Evolutionary conservation across 2,888 invertebrate genomes (phyloP).

Genomic region (Brachynemurus nebulosus): DNA sequence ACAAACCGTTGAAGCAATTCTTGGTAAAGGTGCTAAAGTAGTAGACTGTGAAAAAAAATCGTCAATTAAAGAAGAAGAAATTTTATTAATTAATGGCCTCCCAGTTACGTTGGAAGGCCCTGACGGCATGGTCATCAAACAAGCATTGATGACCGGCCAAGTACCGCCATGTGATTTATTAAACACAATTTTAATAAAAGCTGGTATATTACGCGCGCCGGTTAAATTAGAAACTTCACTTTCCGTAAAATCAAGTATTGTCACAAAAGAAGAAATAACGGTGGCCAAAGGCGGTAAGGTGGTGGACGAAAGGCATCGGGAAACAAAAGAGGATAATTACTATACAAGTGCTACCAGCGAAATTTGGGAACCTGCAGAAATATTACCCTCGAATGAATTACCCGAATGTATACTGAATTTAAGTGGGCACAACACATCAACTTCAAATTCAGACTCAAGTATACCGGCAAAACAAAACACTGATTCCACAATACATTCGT

Average conservation of each 20-base stretch:
- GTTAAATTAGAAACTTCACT: constrained; percentile 56
- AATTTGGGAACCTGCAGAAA: constrained; percentile 45
- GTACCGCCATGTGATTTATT: constrained; percentile 57
- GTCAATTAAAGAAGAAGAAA: constrained; percentile 55
- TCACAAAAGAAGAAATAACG: constrained; percentile 55
- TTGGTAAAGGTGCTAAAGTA: constrained; percentile 55
- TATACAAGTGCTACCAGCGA: constrained; percentile 52
- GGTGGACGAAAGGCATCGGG: constrained; percentile 53
- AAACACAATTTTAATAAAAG: constrained; percentile 51
- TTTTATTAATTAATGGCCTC: constrained; percentile 54
- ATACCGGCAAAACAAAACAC: background rate
- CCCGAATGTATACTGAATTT: constrained; percentile 5
- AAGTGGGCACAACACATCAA: background rate
- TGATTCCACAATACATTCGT: background rate
- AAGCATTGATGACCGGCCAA: constrained; percentile 51
- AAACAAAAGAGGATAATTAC: constrained; percentile 56
- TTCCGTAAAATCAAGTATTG: constrained; percentile 54
- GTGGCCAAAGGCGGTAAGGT: constrained; percentile 50
- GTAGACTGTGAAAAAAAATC: constrained; percentile 60
- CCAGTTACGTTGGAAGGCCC: constrained; percentile 51
- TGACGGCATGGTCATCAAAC: constrained; percentile 52
- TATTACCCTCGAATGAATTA: constrained; percentile 13
- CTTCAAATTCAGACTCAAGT: constrained; percentile 4
- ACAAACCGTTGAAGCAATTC: constrained; percentile 58
- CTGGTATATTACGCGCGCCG: constrained; percentile 49